A percentile compares a stretch with the other conserved stretches of the same genome.
These are phyloP conservation scores for Charina bottae DNA, from an alignment of 2,113 vertebrate genomes.

Conservation along the genomic window DNA sequence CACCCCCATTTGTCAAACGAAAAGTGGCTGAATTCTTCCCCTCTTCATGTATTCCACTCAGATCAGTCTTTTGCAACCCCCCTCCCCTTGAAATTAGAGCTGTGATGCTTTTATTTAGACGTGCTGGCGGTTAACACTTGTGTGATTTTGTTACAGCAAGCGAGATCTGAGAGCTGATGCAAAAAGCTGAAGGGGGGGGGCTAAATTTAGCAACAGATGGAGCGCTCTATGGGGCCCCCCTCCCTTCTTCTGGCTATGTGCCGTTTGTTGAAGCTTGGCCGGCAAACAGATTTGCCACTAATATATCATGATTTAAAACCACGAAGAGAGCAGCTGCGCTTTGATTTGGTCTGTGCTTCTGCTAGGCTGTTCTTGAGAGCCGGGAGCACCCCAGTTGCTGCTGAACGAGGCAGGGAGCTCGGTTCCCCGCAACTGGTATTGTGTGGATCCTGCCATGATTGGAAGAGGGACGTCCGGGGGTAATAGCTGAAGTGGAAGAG, in stretches of 20 bases:
- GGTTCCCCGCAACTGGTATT: slow-evolving; percentile 11
- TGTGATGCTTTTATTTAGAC: slow-evolving; percentile 23
- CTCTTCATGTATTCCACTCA: not conserved
- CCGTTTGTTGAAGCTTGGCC: slow-evolving; percentile 76
- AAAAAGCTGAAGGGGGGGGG: slow-evolving; percentile 52
- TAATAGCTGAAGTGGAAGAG: no score
- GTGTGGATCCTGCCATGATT: not conserved
- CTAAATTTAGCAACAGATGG: slow-evolving; percentile 77
- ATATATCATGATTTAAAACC: slow-evolving; percentile 79
- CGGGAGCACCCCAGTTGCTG: slow-evolving; percentile 43
- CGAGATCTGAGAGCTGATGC: slow-evolving; percentile 49
- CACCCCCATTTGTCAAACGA: not conserved
- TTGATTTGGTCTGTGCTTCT: slow-evolving; percentile 66
- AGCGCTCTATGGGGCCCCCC: slow-evolving; percentile 73
- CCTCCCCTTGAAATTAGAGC: not conserved
- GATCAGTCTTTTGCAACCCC: not conserved
- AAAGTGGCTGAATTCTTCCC: not conserved
- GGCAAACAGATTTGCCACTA: slow-evolving; percentile 75
- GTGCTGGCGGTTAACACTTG: slow-evolving; percentile 52
- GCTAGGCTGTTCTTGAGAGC: slow-evolving; percentile 59
- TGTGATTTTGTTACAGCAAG: slow-evolving; percentile 55
- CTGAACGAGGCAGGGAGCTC: slow-evolving; percentile 55
- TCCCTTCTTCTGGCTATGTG: slow-evolving; percentile 72
- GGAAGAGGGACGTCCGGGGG: no score
- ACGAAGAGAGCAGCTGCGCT: slow-evolving; percentile 74